A percentile compares a stretch with the other conserved stretches of the same genome.
Conservation (phyloP, 2,113 vertebrate species). For the Lepisosteus osseus region DNA sequence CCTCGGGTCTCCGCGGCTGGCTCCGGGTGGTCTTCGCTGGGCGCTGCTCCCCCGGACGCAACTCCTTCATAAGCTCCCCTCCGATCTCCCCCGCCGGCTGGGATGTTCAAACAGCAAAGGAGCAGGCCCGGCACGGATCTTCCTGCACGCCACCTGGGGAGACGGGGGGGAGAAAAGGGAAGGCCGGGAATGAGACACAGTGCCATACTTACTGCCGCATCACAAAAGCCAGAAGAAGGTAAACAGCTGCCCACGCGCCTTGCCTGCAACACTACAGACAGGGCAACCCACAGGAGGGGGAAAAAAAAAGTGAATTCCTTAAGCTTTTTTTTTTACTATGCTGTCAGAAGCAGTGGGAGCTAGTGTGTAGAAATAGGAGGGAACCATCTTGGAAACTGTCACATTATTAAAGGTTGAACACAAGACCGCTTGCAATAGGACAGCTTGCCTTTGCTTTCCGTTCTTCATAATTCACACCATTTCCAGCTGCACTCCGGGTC, state of each 20-base stretch:
- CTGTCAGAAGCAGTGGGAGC: slow-evolving; percentile 17
- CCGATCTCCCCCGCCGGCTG: slow-evolving; percentile 67
- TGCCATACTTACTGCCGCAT: background rate
- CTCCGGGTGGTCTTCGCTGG: slow-evolving; percentile 56
- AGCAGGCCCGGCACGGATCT: slow-evolving; percentile 35
- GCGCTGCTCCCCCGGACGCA: slow-evolving; percentile 69
- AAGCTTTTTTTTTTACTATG: slow-evolving; percentile 2
- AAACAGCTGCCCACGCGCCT: background rate
- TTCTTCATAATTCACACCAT: too few species aligned
- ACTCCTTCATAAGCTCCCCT: slow-evolving; percentile 89
- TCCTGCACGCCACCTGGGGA: slow-evolving; percentile 59
- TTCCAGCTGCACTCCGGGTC: too few species aligned
- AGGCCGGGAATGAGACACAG: slow-evolving; percentile 11
- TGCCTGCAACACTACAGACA: slow-evolving; percentile 24
- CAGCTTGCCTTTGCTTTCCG: too few species aligned
- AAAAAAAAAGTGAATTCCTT: slow-evolving; percentile 13
- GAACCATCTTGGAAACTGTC: slow-evolving; percentile 19
- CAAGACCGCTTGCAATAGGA: background rate
- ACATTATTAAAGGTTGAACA: slow-evolving; percentile 32
- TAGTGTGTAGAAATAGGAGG: background rate
- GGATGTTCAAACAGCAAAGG: slow-evolving; percentile 55
- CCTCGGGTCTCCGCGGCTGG: background rate
- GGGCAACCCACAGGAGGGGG: slow-evolving; percentile 3
- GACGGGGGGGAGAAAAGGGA: slow-evolving; percentile 5
- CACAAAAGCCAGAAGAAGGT: background rate